Evolutionary conservation across 2,797 vertebrate species (phyloP).

Genomic region (Sebastes cheni): DNA sequence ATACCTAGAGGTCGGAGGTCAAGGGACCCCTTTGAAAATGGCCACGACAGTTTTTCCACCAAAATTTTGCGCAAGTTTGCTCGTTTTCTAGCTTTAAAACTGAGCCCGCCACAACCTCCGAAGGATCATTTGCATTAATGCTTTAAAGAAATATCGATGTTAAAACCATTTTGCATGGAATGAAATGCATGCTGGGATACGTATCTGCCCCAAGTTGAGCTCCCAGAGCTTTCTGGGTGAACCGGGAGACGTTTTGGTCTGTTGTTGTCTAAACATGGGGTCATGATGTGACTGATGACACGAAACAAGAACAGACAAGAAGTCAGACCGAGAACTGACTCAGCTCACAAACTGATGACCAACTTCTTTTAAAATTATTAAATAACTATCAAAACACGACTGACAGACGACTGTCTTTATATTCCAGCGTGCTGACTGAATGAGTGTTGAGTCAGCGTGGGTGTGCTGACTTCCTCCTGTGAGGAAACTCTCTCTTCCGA

Average conservation of each 20-base stretch:
- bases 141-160: no score
- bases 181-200: slow-evolving; percentile 3
- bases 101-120: no score
- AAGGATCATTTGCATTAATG: no score
- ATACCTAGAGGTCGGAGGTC: no score
- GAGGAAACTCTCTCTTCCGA: slow-evolving; percentile 67
- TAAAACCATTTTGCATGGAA: no score
- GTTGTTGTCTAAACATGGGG: neutral
- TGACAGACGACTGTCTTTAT: neutral
- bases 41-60: no score
- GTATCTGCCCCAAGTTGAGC: neutral
- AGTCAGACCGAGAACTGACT: neutral
- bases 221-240: neutral
- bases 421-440: neutral
- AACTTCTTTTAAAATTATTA: neutral
- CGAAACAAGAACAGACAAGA: slow-evolving; percentile 5
- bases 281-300: neutral
- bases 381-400: neutral
- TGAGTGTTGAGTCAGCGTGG: slow-evolving; percentile 31
- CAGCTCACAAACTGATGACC: neutral
- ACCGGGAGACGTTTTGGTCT: neutral
- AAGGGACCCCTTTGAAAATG: no score
- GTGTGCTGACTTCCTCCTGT: slow-evolving; percentile 66
- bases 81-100: no score
- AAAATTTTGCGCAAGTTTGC: no score